Evolutionary conservation across 1,140 invertebrate species (phyloP), one percentile per base, ranked within the genome.

Genomic region (Leptoteleia sp.): DNA sequence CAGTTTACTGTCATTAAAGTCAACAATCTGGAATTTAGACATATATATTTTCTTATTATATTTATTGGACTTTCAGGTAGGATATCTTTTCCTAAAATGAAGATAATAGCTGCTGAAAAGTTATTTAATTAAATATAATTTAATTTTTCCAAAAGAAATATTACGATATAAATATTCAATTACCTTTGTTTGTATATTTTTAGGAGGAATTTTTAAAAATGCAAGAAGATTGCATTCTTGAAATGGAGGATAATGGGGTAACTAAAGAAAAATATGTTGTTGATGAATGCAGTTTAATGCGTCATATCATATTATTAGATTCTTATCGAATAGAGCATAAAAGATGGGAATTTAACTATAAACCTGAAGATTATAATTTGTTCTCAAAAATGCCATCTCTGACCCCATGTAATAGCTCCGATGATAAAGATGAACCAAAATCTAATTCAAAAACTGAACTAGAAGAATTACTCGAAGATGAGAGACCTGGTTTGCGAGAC

Each of bases 21-120:
- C 71, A 1, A 67, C 85, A 1, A 82, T 90, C 47, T 89, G 86
- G 86, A 90, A 89, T 80, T 52, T 90, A 22, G 85, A 90, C 45
- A 76, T 84, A 57, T 83, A 81, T 7, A 80, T 87, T 31, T 87
- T 81, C 42, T 67, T 90, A 27, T n/a, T 83, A 16, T 73, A 83
- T 31, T 38, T 75, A n/a, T 48, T 87, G 4, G 72, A 90, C 67
- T 85, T 89, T 25, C 82, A 89, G 80, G 89, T 89, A 84, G 61
- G 25, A 40, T 40, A 11, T 3, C 3, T 25, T 25, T 3, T 25
- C 6, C 6, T 3, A 25, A 25, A 25, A 25, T 25, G 22, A 25
- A 25, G 6, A 25, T 25, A 25, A 25, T 25, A 25, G 3, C n/a
- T n/a, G n/a, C n/a, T n/a, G n/a, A n/a, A n/a, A n/a, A n/a, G n/a